Percentiles rank a stretch among this genome's conserved stretches.
These are phyloP conservation scores for Meghimatium bilineatum DNA, from an alignment of 2,888 invertebrate species.

Conservation along the genomic window DNA sequence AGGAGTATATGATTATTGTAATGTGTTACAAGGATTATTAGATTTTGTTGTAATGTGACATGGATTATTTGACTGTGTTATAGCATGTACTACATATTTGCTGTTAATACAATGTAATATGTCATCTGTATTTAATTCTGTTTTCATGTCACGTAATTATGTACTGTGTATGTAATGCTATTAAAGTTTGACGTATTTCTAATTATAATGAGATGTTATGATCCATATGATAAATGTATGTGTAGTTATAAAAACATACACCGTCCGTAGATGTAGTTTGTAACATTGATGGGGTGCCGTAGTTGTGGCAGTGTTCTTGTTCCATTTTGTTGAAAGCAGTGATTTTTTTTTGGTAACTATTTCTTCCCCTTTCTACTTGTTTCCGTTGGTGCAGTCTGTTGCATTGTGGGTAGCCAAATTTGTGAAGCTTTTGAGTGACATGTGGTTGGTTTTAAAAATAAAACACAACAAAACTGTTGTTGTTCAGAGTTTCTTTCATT, in stretches of 20 bases:
- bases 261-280: constrained; percentile 25
- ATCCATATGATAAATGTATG: background rate
- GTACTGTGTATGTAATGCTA: background rate
- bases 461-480: background rate
- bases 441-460: background rate
- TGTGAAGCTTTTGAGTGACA: constrained; percentile 1
- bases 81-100: background rate
- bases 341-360: background rate
- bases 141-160: background rate
- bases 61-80: background rate
- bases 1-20: background rate
- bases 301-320: background rate
- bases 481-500: background rate
- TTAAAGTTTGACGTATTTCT: background rate
- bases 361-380: background rate
- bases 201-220: background rate
- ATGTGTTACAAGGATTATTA: background rate
- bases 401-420: background rate
- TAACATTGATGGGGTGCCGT: constrained; percentile 9
- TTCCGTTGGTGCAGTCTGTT: background rate
- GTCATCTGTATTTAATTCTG: background rate
- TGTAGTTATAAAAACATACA: background rate
- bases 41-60: background rate
- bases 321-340: background rate
- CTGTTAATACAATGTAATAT: background rate